Percentiles rank a stretch among this genome's conserved stretches.
phyloP scores from a whole-genome alignment of 2,113 vertebrate genomes.

The Turdus rufiventris region DNA sequence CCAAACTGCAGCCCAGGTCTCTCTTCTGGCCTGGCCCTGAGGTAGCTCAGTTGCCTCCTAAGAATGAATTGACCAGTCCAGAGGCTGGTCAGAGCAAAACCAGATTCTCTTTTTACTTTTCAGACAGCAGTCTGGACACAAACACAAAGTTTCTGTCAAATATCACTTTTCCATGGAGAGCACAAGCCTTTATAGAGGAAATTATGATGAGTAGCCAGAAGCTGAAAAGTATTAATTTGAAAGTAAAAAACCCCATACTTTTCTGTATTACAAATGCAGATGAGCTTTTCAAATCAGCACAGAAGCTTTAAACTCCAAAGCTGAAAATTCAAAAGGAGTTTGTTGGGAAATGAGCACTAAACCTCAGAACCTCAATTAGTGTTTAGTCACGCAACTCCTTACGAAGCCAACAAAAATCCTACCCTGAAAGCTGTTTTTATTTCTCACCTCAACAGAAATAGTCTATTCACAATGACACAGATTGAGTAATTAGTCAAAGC shows the following conservation, averaged over 20 bases:
- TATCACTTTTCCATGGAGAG: background rate
- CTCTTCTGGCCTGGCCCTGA: background rate
- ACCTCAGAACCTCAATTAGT: background rate
- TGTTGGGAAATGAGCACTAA: background rate
- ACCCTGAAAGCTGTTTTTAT: background rate
- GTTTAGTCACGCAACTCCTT: background rate
- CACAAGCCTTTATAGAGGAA: background rate
- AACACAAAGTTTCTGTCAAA: background rate
- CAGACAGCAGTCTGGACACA: background rate
- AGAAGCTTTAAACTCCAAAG: constrained; percentile 10
- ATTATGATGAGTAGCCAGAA: background rate
- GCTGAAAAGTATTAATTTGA: background rate
- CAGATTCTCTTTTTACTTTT: background rate
- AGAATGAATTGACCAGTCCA: background rate
- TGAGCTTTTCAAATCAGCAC: background rate
- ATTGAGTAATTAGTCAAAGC: constrained; percentile 28
- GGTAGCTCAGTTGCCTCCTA: background rate
- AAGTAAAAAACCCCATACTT: background rate
- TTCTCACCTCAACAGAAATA: constrained; percentile 37
- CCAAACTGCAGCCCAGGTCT: background rate
- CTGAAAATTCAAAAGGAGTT: background rate
- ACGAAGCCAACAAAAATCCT: background rate
- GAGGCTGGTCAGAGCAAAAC: background rate
- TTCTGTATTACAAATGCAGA: background rate
- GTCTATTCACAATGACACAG: constrained; percentile 26